Percentiles rank a stretch among this genome's conserved stretches.
phyloP scores from a whole-genome alignment of 2,113 vertebrate species.

The Noturus placidus region DNA sequence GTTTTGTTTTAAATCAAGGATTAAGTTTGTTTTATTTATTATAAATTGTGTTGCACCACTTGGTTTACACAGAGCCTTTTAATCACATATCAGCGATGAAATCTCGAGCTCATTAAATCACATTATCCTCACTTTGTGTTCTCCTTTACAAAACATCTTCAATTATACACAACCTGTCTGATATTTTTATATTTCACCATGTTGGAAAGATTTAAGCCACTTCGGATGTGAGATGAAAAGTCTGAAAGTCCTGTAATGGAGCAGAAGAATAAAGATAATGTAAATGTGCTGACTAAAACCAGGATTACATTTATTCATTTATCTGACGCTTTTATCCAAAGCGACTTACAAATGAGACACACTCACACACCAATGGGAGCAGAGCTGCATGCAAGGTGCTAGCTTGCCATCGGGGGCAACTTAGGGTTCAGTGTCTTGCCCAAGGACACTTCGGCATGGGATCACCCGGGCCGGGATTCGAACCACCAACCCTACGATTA shows the following conservation, averaged over 20 bases:
- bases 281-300: background rate
- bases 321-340: too few relatives aligned
- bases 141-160: background rate
- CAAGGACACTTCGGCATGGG: too few relatives aligned
- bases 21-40: background rate
- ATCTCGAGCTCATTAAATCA: background rate
- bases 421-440: too few relatives aligned
- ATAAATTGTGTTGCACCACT: background rate
- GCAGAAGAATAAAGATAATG: background rate
- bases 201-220: background rate
- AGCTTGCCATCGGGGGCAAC: too few relatives aligned
- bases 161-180: background rate
- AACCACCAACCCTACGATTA: too few relatives aligned
- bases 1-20: too few relatives aligned
- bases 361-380: too few relatives aligned
- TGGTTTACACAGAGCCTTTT: background rate
- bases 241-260: background rate
- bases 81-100: background rate
- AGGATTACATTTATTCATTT: too few relatives aligned
- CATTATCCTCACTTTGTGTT: background rate
- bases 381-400: too few relatives aligned
- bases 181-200: background rate
- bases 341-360: too few relatives aligned
- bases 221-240: background rate
- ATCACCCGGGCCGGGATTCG: too few relatives aligned